Conservation (phyloP, 2,888 invertebrate species). For the Drepana falcataria region DNA sequence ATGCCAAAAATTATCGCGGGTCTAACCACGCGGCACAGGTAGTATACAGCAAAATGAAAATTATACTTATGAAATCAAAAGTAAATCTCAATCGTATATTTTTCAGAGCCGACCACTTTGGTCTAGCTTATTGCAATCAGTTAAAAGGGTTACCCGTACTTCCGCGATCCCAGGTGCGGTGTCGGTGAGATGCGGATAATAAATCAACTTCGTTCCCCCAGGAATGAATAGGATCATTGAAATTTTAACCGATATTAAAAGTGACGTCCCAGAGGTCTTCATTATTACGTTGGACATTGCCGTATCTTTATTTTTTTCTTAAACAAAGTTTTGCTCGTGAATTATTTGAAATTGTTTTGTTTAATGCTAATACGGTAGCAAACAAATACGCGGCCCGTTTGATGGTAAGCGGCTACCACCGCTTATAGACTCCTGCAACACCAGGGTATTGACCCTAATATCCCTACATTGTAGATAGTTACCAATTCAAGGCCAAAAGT, state of each 20-base stretch:
- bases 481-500: too few relatives aligned
- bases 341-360: too few relatives aligned
- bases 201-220: conserved; percentile 21
- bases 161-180: conserved; percentile 22
- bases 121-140: conserved; percentile 23
- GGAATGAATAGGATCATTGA: conserved; percentile 5
- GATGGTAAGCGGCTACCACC: too few relatives aligned
- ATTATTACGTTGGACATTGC: background rate
- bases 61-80: background rate
- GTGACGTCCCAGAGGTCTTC: background rate
- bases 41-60: background rate
- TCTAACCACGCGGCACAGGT: too few relatives aligned
- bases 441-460: too few relatives aligned
- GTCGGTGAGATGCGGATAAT: conserved; percentile 11
- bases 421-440: too few relatives aligned
- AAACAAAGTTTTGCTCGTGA: too few relatives aligned
- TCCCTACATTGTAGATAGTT: too few relatives aligned
- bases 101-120: background rate
- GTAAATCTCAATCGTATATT: background rate
- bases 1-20: too few relatives aligned
- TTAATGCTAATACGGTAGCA: too few relatives aligned
- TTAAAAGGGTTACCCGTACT: conserved; percentile 28
- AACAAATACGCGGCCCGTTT: too few relatives aligned
- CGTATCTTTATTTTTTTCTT: background rate
- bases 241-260: conserved; percentile 4